Percentiles rank a stretch among this genome's conserved stretches.
Conservation (phyloP, 2,888 invertebrate genomes). For the Oligia latruncula region DNA sequence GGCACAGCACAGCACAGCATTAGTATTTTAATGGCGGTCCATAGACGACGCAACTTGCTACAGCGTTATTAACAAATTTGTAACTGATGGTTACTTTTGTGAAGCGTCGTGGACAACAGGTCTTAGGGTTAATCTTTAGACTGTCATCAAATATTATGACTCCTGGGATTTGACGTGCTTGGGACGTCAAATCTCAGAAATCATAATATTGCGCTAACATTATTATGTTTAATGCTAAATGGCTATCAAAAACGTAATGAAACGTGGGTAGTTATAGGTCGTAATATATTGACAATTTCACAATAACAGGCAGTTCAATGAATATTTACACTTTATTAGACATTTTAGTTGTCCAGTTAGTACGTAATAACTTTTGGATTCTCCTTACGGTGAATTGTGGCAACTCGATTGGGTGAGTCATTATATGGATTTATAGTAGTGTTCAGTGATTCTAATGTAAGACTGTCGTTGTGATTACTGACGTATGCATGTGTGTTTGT, state of each 20-base stretch:
- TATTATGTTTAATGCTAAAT: conserved; percentile 29
- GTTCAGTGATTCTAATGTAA: conserved; percentile 3
- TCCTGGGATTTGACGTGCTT: too few relatives aligned
- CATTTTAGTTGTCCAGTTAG: conserved; percentile 8
- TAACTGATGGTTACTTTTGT: not conserved
- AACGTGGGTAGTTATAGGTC: conserved; percentile 26
- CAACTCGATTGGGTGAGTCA: conserved; percentile 32
- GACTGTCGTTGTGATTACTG: too few relatives aligned
- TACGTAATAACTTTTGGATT: conserved; percentile 26
- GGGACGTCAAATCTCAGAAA: not conserved
- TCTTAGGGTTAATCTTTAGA: not conserved
- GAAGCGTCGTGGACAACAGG: not conserved
- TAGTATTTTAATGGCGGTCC: too few relatives aligned
- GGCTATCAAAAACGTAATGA: conserved; percentile 34
- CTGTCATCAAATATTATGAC: not conserved
- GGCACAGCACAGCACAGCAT: not conserved
- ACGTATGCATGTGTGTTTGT: too few relatives aligned
- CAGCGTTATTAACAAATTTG: not conserved
- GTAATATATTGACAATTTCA: conserved; percentile 35
- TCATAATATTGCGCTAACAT: conserved; percentile 12
- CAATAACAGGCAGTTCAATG: conserved; percentile 19
- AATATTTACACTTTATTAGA: conserved; percentile 42
- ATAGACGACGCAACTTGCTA: not conserved
- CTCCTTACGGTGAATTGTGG: conserved; percentile 25
- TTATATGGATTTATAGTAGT: conserved; percentile 14